Evolutionary conservation across 2,888 invertebrate genomes (phyloP).

Genomic region (Epirrhoe alternata): DNA sequence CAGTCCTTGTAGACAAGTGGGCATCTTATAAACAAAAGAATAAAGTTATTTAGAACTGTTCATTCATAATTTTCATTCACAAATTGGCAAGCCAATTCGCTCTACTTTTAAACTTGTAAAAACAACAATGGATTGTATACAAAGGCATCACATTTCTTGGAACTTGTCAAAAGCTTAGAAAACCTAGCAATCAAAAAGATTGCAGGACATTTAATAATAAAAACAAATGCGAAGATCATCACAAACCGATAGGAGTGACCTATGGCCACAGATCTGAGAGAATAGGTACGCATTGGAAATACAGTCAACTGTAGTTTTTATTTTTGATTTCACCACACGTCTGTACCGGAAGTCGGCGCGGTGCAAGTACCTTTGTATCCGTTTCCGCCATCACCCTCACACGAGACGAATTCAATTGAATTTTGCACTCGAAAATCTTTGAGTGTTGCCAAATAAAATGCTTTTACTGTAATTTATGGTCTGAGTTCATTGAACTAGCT

Average conservation of each 20-base stretch:
- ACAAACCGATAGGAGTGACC: too few relatives aligned
- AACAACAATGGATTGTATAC: neutral
- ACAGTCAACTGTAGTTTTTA: neutral
- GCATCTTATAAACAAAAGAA: constrained; percentile 6
- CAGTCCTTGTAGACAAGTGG: constrained; percentile 4
- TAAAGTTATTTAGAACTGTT: neutral
- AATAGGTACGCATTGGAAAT: neutral
- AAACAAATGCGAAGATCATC: too few relatives aligned
- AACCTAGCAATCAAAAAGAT: neutral
- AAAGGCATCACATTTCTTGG: neutral
- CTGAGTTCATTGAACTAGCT: constrained; percentile 14
- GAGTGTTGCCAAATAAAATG: constrained; percentile 35
- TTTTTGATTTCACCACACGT: constrained; percentile 42
- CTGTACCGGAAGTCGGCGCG: constrained; percentile 73
- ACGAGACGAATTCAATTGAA: constrained; percentile 63
- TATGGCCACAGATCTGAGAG: too few relatives aligned
- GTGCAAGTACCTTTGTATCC: constrained; percentile 71
- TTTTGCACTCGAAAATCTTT: constrained; percentile 44
- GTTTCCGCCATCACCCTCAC: constrained; percentile 71
- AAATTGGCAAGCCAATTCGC: neutral
- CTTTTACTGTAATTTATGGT: constrained; percentile 24
- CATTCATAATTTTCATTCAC: neutral
- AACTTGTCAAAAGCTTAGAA: neutral
- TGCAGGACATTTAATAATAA: neutral
- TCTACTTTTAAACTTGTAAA: neutral